Conservation (phyloP, 2,113 vertebrate species). For the Hemicordylus capensis region DNA sequence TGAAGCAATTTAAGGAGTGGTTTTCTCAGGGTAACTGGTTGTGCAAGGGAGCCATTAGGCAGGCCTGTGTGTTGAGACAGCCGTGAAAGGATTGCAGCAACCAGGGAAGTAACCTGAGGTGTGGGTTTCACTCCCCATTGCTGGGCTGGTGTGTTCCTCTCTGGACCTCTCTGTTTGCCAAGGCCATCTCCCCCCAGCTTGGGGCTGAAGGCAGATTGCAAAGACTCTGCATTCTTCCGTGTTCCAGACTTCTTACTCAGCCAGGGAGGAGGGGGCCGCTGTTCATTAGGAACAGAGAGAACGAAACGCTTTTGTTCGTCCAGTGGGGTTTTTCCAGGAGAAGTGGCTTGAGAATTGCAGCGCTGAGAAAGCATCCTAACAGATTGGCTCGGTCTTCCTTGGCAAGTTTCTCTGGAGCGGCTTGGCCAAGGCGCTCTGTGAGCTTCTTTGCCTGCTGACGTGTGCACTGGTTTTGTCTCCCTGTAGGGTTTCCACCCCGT, state of each 20-base stretch:
- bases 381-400: not conserved
- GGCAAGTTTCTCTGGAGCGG: not conserved
- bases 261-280: not conserved
- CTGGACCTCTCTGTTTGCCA: not conserved
- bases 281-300: not conserved
- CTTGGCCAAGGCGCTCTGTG: not conserved
- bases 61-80: not conserved
- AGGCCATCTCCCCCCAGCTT: not conserved
- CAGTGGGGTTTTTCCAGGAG: not conserved
- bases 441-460: not conserved
- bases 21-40: not conserved
- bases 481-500: too few species aligned
- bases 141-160: too few species aligned
- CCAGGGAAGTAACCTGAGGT: not conserved
- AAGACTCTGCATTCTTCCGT: not conserved
- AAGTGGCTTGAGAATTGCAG: not conserved
- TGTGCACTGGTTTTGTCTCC: not conserved
- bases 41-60: not conserved
- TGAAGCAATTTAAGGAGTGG: conserved; percentile 1
- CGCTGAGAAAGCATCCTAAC: too few species aligned
- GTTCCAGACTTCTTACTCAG: conserved; percentile 6
- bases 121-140: not conserved
- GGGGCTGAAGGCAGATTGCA: not conserved
- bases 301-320: not conserved
- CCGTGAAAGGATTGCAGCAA: not conserved